Evolutionary conservation across 2,797 vertebrate genomes (phyloP), one percentile per base, ranked within the genome.

Genomic region (Carcharodon carcharias): DNA sequence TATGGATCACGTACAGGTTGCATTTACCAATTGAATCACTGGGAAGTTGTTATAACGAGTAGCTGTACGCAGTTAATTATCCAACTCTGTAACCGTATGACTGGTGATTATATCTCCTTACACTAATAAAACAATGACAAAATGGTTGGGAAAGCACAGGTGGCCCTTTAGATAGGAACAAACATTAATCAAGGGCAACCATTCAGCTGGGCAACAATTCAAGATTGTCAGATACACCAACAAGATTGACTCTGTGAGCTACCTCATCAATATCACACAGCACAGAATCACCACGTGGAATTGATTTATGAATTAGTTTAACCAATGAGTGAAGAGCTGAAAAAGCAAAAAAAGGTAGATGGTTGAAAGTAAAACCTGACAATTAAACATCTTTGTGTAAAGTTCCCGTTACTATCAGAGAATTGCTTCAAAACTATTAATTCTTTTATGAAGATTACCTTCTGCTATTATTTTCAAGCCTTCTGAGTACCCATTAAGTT

Each of bases 131-230:
- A 93, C n/a, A 40, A 4, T 67, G 61, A 65, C 8, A 67, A 93
- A 93, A 93, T 93, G 21, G 23, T 45, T 23, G n/a, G n/a, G n/a
- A 3, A 45, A 93, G 91, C n/a, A 93, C 35, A 65, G 91, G 91
- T 93, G 35, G 63, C 9, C n/a, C 63, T 67, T 93, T 67, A 63
- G 23, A 93, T 45, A 65, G 61, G 91, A 93, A 93, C 61, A 65
- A 65, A 67, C 91, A 93, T 93, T 45, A 67, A 93, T 93, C 91
- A 85, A 85, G 45, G 82, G 26, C 82, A 93, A 9, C 91, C 61
- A 67, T 40, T 93, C 91, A 93, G 16, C n/a, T 67, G 18, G n/a
- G 23, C n/a, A 93, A 35, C 88, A 91, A 35, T 12, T 91, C 56
- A 91, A 91, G 88, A 58, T 91, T 58, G 56, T 91, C 54, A 67